Conservation (phyloP, 2,888 invertebrate genomes). For the Calliphora vomitoria region DNA sequence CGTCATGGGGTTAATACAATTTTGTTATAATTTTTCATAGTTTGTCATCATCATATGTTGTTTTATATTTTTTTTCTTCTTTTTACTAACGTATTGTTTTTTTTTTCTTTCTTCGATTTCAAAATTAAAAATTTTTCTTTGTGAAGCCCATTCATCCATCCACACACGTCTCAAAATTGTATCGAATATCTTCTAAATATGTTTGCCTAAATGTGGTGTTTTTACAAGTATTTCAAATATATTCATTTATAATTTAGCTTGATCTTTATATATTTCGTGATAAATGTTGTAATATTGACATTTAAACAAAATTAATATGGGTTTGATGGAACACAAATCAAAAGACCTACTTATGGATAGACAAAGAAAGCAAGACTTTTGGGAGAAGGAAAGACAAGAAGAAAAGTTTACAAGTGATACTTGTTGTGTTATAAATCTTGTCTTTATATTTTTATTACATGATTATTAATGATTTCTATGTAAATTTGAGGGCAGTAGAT, state of each 20-base stretch:
- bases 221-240: constrained; percentile 12
- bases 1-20: background rate
- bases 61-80: constrained; percentile 23
- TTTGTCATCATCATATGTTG: constrained; percentile 34
- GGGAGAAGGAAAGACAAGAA: background rate
- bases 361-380: background rate
- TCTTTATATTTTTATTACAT: background rate
- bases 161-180: constrained; percentile 8
- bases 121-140: too few species aligned
- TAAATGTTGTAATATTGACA: constrained; percentile 66
- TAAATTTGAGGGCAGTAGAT: too few species aligned
- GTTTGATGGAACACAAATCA: background rate
- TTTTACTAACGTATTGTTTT: too few species aligned
- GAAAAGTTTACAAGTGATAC: background rate
- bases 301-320: constrained; percentile 45
- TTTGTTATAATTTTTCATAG: constrained; percentile 43
- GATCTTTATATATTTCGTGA: constrained; percentile 51
- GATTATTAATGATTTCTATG: background rate
- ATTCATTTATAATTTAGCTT: constrained; percentile 14
- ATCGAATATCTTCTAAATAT: background rate
- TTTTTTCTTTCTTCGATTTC: background rate
- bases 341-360: background rate
- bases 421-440: background rate
- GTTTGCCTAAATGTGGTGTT: background rate
- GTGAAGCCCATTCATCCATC: background rate